Base-by-base conservation (phyloP, 2,113 vertebrate genomes). In the Scomber scombrus region DNA sequence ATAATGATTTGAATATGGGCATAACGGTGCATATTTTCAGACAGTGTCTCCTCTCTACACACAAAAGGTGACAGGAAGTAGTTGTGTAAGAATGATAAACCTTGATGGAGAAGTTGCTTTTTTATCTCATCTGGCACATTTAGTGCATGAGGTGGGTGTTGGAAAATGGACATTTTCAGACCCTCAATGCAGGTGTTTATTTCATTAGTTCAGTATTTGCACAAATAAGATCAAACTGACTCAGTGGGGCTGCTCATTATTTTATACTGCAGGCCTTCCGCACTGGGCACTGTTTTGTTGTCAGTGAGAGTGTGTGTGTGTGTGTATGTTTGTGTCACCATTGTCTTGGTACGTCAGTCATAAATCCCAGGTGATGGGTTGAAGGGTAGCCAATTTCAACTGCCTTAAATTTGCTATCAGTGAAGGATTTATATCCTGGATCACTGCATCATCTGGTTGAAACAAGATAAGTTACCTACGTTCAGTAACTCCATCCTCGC, bases 361-460 rank as follows among this genome's bases (percentile, higher is more conserved):
- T 60, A 82, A 76, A 88, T 82, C 62, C 46, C 58, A 1, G 1
- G 61, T 54, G 46, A 80, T 1, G 2, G 3, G 2, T 16, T 0
- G 3, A 46, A 70, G 29, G 12, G 43, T 16, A 58, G 60, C 40
- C 52, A 67, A 72, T 87, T 81, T 67, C 56, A 80, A 78, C 56
- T 69, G 57, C 31, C 50, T 77, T 50, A 75, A 64, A 71, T 67
- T 68, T 69, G 52, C 76, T 19, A 31, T 85, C 66, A 51, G 61
- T 23, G 34, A n/a, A 70, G 65, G 69, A 83, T 81, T 85, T 80
- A 75, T 46, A 15, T 52, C 43, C 6, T 5, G 19, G 21, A 29
- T 70, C 34, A 65, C 60, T 79, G 40, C 3, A 26, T 69, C 31
- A 51, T 47, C 65, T 74, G 60, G 43, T 58, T 26, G 10, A n/a